These are phyloP conservation scores for Neodontobutis hainanensis DNA, from an alignment of 2,113 vertebrate species.

Conservation along the genomic window DNA sequence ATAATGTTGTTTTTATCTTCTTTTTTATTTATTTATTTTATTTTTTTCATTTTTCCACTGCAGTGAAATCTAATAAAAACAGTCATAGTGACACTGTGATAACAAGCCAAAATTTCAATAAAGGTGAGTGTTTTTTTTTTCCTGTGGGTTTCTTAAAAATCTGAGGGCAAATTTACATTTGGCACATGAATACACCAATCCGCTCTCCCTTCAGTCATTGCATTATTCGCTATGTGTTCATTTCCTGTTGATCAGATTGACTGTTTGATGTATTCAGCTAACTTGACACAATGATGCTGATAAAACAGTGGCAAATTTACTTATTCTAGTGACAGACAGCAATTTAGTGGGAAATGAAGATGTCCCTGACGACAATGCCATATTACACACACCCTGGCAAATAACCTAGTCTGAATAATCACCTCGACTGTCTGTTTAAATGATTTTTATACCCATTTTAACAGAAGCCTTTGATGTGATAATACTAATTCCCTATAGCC, in stretches of 20 bases:
- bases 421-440: constrained; percentile 95
- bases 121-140: constrained; percentile 47
- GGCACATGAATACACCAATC: constrained; percentile 73
- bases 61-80: constrained; percentile 77
- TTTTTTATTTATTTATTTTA: constrained; percentile 74
- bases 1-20: too few species aligned
- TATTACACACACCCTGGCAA: constrained; percentile 85
- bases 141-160: constrained; percentile 33
- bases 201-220: constrained; percentile 73
- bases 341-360: constrained; percentile 95
- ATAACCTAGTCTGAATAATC: constrained; percentile 97
- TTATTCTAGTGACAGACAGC: constrained; percentile 93
- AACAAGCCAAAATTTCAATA: constrained; percentile 59
- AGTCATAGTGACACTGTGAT: constrained; percentile 46
- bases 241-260: constrained; percentile 91
- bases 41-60: constrained; percentile 66
- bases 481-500: constrained; percentile 90
- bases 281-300: constrained; percentile 86
- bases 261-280: constrained; percentile 82
- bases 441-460: constrained; percentile 91
- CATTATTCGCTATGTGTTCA: constrained; percentile 80
- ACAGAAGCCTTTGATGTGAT: constrained; percentile 95
- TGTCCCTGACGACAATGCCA: constrained; percentile 83
- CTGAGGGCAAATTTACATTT: constrained; percentile 76
- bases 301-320: constrained; percentile 93